Conservation (phyloP, 2,888 invertebrate species). For the Athripsodes cinereus region DNA sequence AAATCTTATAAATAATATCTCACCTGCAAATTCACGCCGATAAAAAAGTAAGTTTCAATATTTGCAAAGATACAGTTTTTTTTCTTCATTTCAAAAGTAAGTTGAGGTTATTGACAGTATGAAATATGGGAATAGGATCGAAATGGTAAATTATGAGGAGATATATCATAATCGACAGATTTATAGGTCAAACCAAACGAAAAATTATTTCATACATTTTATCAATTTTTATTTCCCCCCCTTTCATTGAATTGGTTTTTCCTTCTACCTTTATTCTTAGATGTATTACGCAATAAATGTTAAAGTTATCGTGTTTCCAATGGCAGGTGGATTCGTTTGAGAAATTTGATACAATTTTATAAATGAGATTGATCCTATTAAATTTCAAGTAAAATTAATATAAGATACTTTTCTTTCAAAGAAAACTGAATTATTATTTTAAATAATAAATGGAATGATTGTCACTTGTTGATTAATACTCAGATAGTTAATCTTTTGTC, state of each 20-base stretch:
- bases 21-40: too few relatives aligned
- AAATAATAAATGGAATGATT: too few relatives aligned
- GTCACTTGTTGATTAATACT: too few relatives aligned
- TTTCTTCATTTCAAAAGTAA: background rate
- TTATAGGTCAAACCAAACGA: constrained; percentile 17
- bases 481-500: too few relatives aligned
- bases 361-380: too few relatives aligned
- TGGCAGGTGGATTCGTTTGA: too few relatives aligned
- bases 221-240: constrained; percentile 12
- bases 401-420: too few relatives aligned
- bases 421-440: too few relatives aligned
- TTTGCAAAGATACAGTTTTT: background rate
- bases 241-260: background rate
- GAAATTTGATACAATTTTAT: too few relatives aligned
- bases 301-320: background rate
- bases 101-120: constrained; percentile 16
- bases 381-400: too few relatives aligned
- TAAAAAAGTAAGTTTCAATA: too few relatives aligned
- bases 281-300: background rate
- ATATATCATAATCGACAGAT: constrained; percentile 18
- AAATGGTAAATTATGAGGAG: constrained; percentile 14
- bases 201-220: constrained; percentile 16
- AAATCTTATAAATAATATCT: too few relatives aligned
- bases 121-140: constrained; percentile 12
- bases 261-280: background rate